Evolutionary conservation across 2,888 invertebrate species (phyloP), one percentile per base, ranked within the genome.

Genomic region (Volucella inflata): DNA sequence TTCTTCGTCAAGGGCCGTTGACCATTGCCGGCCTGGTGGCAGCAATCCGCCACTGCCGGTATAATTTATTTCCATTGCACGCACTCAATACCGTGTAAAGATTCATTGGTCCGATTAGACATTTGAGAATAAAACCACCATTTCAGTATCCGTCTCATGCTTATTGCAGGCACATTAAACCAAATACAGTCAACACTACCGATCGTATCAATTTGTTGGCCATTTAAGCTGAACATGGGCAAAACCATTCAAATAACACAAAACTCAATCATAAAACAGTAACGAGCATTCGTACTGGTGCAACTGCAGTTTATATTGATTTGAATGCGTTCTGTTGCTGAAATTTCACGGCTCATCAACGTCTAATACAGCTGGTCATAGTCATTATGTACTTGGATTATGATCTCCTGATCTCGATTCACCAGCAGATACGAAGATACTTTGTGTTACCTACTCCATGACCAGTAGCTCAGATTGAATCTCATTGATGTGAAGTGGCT

Each of bases 201-300:
- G 78, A 79, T 79, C 48, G 44, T 79, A 79, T 72, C 71, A 65
- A 59, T 79, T 79, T 72, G 59, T 44, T 65, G 65, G n/a, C 36
- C 51, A 57, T 71, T 79, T 79, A 72, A 51, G 21, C 71, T 65
- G 16, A 72, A 79, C 65, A 79, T 71, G 71, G 78, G 10, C 53
- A 62, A 53, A 42, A 38, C 65, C 60, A 51, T 44, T 30, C 51
- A 44, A 68, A 44, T 42, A 53, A 11, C 17, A 42, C 44, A 50
- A 17, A 36, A 6, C 17, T 30, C 21, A 53, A 53, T 51, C 38
- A 70, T 14, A 42, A 55, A 55, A 16, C 44, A 59, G 21, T 44
- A 38, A 30, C 30, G 30, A 30, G 6, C 6, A 30, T 30, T 30
- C 30, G 30, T 6, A 30, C 6, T 30, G 30, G 30, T 30, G 30